Evolutionary conservation across 1,140 invertebrate genomes (phyloP).

Genomic region (Pachypsylla venusta): DNA sequence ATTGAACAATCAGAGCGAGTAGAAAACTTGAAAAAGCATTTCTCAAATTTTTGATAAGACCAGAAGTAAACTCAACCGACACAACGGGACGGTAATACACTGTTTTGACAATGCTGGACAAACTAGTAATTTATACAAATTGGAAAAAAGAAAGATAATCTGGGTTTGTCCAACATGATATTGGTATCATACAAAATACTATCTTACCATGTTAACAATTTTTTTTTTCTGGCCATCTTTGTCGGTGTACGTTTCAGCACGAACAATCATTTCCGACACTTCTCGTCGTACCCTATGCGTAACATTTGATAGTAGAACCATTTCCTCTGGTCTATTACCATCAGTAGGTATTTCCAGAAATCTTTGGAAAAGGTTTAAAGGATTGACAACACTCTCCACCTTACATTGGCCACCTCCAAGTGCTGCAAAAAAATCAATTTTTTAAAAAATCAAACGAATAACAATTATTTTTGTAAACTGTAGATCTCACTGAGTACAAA

Average conservation of each 20-base stretch:
- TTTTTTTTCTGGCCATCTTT: constrained; percentile 51
- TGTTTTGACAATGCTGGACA: too few species aligned
- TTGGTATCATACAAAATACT: too few species aligned
- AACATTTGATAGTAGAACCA: not conserved
- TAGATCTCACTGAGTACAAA: too few species aligned
- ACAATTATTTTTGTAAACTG: too few species aligned
- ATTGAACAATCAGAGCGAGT: too few species aligned
- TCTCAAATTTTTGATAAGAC: too few species aligned
- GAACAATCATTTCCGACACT: constrained; percentile 54
- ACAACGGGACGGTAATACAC: too few species aligned
- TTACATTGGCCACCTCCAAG: constrained; percentile 45
- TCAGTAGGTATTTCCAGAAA: constrained; percentile 30
- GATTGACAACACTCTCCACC: constrained; percentile 45
- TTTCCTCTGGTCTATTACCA: not conserved
- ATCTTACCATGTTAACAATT: constrained; percentile 56
- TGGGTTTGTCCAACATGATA: too few species aligned
- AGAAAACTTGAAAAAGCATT: too few species aligned
- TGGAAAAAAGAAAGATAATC: too few species aligned
- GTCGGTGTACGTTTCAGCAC: constrained; percentile 50
- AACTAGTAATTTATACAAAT: too few species aligned
- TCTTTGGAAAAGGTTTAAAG: constrained; percentile 41
- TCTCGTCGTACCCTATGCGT: constrained; percentile 37
- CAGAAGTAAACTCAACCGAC: too few species aligned
- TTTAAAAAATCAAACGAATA: not conserved
- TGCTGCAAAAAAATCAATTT: constrained; percentile 26